These are phyloP conservation scores for Beroe forskalii DNA, from an alignment of 37 sponge, comb jelly and placozoan genomes.

Conservation along the genomic window DNA sequence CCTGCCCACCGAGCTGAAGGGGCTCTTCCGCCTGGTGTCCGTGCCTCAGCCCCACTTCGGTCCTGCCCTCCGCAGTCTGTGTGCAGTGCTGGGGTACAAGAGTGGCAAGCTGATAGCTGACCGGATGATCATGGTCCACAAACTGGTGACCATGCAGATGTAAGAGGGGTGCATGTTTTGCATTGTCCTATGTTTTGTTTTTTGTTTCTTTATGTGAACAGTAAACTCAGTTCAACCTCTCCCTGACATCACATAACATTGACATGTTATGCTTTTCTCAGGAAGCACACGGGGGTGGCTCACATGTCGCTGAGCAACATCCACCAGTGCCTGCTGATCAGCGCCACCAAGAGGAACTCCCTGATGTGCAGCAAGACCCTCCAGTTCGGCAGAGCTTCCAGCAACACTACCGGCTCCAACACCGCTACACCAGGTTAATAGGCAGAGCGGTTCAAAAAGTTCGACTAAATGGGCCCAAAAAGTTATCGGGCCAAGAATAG, in stretches of 20 bases:
- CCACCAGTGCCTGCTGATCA: constrained; percentile 44
- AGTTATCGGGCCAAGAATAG: too few relatives aligned
- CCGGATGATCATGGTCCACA: constrained; percentile 71
- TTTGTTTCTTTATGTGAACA: not conserved
- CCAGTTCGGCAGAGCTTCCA: constrained; percentile 46
- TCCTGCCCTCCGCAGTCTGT: constrained; percentile 64
- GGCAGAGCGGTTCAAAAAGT: too few relatives aligned
- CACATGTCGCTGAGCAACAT: constrained; percentile 24
- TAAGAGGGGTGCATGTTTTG: too few relatives aligned
- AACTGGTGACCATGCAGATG: constrained; percentile 74
- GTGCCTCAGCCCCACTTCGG: constrained; percentile 71
- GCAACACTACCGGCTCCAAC: constrained; percentile 53
- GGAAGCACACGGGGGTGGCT: constrained; percentile 28
- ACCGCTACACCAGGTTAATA: constrained; percentile 17
- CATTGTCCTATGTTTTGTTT: not conserved
- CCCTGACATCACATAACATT: too few relatives aligned
- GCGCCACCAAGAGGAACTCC: constrained; percentile 20
- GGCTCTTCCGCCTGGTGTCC: constrained; percentile 76
- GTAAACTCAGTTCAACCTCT: too few relatives aligned
- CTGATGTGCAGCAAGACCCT: not conserved
- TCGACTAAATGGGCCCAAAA: too few relatives aligned
- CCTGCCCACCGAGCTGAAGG: constrained; percentile 68
- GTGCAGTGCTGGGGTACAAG: constrained; percentile 73
- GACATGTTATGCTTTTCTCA: not conserved
- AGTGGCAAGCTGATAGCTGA: constrained; percentile 69